phyloP scores from a whole-genome alignment of 2,888 invertebrate genomes.

The Nycteola revayana region DNA sequence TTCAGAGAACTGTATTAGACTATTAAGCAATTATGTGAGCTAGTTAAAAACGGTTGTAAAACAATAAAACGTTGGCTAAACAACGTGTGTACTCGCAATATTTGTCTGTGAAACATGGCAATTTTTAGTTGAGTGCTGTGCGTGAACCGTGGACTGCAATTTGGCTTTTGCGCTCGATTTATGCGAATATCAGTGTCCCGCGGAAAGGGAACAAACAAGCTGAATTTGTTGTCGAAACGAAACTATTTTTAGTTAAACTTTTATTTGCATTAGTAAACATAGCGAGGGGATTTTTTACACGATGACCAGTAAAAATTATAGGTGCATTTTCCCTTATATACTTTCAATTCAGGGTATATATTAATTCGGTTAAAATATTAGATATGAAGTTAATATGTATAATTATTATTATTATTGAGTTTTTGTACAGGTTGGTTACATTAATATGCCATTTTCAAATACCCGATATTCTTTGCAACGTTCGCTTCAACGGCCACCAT shows the following conservation, averaged over 20 bases:
- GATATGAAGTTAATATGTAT: too few relatives aligned
- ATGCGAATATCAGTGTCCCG: conserved; percentile 69
- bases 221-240: conserved; percentile 67
- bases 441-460: too few relatives aligned
- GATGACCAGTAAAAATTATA: conserved; percentile 14
- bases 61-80: conserved; percentile 51
- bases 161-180: conserved; percentile 75
- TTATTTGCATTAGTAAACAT: conserved; percentile 68
- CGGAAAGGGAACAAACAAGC: conserved; percentile 75
- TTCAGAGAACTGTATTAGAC: conserved; percentile 33
- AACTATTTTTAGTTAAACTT: conserved; percentile 61
- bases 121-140: conserved; percentile 70
- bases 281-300: conserved; percentile 38
- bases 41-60: conserved; percentile 44
- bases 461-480: too few relatives aligned
- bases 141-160: conserved; percentile 72
- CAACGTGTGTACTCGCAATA: conserved; percentile 57
- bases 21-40: conserved; percentile 41
- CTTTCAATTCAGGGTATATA: too few relatives aligned
- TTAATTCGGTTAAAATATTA: too few relatives aligned
- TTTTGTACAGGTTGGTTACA: too few relatives aligned
- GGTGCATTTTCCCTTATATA: too few relatives aligned
- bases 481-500: too few relatives aligned
- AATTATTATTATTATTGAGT: too few relatives aligned
- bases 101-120: conserved; percentile 68